A percentile compares a stretch with the other conserved stretches of the same genome.
These are phyloP conservation scores for Caenorhabditis sulstoni DNA, from an alignment of 2,888 invertebrate species.

Conservation along the genomic window DNA sequence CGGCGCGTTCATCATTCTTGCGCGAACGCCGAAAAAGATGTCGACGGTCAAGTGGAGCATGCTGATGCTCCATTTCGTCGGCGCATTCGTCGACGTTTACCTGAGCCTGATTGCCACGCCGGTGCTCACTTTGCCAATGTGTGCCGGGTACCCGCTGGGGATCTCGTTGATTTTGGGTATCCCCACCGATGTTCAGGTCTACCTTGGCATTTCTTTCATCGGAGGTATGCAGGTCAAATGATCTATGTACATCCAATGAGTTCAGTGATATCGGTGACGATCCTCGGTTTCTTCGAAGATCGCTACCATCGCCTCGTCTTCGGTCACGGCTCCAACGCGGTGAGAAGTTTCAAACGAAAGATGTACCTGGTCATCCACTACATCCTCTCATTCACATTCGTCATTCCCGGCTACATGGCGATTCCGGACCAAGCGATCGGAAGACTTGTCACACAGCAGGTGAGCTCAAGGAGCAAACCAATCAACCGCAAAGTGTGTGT, in stretches of 20 bases:
- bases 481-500: too few species aligned
- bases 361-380: constrained; percentile 15
- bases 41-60: constrained; percentile 27
- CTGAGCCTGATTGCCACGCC: constrained; percentile 41
- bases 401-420: constrained; percentile 39
- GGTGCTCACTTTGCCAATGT: constrained; percentile 36
- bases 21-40: constrained; percentile 41
- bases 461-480: background rate
- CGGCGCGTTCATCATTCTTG: constrained; percentile 32
- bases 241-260: background rate
- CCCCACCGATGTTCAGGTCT: constrained; percentile 33
- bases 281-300: constrained; percentile 36
- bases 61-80: constrained; percentile 34
- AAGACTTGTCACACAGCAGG: background rate
- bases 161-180: constrained; percentile 21
- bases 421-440: constrained; percentile 32
- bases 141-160: constrained; percentile 41
- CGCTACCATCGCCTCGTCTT: constrained; percentile 24
- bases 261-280: constrained; percentile 40
- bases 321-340: constrained; percentile 24
- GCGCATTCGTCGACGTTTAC: constrained; percentile 41
- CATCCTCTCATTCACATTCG: constrained; percentile 20
- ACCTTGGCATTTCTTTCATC: constrained; percentile 39
- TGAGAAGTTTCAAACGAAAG: constrained; percentile 27
- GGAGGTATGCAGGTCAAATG: constrained; percentile 21